A percentile compares a stretch with the other conserved stretches of the same genome.
phyloP scores from a whole-genome alignment of 2,888 invertebrate species.

The Limnephilus lunatus region DNA sequence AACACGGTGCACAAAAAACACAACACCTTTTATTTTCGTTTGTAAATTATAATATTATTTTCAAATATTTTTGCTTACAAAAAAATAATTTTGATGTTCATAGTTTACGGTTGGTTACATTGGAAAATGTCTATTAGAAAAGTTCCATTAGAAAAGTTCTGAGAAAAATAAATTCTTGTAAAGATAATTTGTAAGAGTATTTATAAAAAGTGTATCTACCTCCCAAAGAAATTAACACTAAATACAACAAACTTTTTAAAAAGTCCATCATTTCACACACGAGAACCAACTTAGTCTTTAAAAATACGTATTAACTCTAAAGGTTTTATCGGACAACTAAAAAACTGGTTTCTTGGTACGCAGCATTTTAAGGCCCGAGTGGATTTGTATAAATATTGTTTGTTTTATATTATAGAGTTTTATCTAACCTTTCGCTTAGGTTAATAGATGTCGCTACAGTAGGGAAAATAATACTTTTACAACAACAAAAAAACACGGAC shows the following conservation, averaged over 20 bases:
- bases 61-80: no score
- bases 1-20: no score
- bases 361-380: neutral
- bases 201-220: neutral
- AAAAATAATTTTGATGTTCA: no score
- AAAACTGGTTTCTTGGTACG: neutral
- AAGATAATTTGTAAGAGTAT: neutral
- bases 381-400: neutral
- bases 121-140: no score
- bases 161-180: no score
- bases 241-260: neutral
- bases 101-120: no score
- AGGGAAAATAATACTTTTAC: neutral
- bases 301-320: neutral
- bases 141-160: no score
- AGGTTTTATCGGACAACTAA: neutral
- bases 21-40: no score
- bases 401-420: neutral
- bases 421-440: neutral
- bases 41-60: no score
- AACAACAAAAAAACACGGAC: no score
- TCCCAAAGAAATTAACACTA: neutral
- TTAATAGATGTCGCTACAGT: neutral
- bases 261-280: neutral
- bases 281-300: neutral